A percentile compares a stretch with the other conserved stretches of the same genome.
These are phyloP conservation scores for Poecile atricapillus DNA, from an alignment of 2,113 vertebrate species.

Conservation along the genomic window DNA sequence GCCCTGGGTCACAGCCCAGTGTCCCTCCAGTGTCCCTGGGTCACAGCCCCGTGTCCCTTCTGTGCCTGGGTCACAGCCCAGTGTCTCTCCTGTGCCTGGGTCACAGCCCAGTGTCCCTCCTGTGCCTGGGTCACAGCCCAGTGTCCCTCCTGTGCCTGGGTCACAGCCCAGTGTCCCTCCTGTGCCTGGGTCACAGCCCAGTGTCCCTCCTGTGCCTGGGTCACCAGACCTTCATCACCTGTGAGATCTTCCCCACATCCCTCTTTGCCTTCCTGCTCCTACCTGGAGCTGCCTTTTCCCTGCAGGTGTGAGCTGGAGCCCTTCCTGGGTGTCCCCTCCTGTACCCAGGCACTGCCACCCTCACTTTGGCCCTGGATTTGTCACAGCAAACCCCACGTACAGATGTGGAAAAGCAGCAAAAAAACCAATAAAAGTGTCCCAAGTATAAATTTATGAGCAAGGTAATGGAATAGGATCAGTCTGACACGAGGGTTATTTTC, in stretches of 20 bases:
- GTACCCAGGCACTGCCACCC: neutral
- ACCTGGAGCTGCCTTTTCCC: neutral
- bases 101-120: neutral
- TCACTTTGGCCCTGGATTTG: fast-evolving
- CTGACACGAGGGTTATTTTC: neutral
- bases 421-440: neutral
- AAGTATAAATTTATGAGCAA: neutral
- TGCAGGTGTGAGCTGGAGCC: fast-evolving
- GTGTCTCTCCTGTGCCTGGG: neutral
- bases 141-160: fast-evolving
- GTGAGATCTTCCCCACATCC: fast-evolving
- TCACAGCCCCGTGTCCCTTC: neutral
- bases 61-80: neutral
- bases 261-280: neutral
- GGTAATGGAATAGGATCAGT: neutral
- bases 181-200: too few species aligned
- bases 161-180: too few species aligned
- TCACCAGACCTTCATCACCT: fast-evolving
- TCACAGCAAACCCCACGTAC: fast-evolving
- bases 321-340: neutral
- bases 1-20: neutral
- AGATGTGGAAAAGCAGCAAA: neutral
- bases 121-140: neutral
- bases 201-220: neutral
- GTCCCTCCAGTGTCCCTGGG: neutral